Base-by-base conservation (phyloP, 2,797 vertebrate genomes). In the Bucorvus abyssinicus region DNA sequence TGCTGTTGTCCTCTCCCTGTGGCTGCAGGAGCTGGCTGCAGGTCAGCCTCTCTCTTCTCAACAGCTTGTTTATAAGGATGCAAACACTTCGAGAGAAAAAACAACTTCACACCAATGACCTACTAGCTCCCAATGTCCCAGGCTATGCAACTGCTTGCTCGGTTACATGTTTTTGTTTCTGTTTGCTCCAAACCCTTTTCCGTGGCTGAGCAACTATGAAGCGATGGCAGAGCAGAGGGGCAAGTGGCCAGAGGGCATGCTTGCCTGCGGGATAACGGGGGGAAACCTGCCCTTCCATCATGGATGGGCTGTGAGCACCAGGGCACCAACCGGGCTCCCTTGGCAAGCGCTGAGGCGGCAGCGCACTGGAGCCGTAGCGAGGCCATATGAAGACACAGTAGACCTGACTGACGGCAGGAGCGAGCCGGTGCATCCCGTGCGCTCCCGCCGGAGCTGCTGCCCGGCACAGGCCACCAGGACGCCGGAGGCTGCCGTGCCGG, bases 251-350 rank as follows among this genome's bases (percentile, higher is more conserved):
- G 24, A 24, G 53, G 55, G 14, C 26, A 10, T 3, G 20, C 18
- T 42, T 7, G 44, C 27, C n/a, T 24, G 44, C 3, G 10, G n/a
- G 21, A 6, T 4, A 36, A 12, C 1, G 0, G 23, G 5, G 24
- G 26, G 24, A 45, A 8, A 10, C 14, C n/a, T 2, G 40, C 1
- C 30, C 3, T 0, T 7, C 10, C 13, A 49, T 23, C 38, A 17
- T 0, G 27, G 42, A 0, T 2, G 57, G 56, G 64, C 63, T 44
- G 63, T 2, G 32, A 26, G 40, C 40, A 65, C 6, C 34, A 12
- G 30, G 34, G 14, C 44, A 42, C 29, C 32, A 20, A 5, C 60
- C 3, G 20, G n/a, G 57, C 38, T 47, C 4, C 47, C 44, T 10
- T 10, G 7, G 38, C 36, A 16, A 2, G 12, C 6, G 30, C 38